phyloP scores from a whole-genome alignment of 1,140 invertebrate species.

The Cydia amplana region DNA sequence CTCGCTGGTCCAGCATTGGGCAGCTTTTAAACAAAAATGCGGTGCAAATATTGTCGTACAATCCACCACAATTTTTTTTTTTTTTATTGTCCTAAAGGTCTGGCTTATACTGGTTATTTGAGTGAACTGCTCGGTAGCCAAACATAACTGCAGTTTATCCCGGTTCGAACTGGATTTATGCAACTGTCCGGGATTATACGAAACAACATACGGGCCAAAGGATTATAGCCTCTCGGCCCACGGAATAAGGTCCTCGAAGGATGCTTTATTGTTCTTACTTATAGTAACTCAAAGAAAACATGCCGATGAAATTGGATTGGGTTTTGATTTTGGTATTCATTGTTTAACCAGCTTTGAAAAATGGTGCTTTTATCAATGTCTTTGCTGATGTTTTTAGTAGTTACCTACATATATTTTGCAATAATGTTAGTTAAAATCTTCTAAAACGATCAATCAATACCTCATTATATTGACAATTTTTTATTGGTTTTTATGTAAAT shows the following conservation, averaged over 20 bases:
- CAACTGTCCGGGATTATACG: conserved; percentile 9
- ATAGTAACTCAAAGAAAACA: conserved; percentile 14
- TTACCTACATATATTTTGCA: too few relatives aligned
- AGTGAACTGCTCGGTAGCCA: not conserved
- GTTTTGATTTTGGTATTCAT: conserved; percentile 1
- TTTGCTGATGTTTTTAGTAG: too few relatives aligned
- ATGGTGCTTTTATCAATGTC: not conserved
- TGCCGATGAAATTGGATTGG: conserved; percentile 10
- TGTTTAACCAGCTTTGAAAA: not conserved
- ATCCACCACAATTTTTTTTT: too few relatives aligned
- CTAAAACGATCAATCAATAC: too few relatives aligned
- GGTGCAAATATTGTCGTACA: too few relatives aligned
- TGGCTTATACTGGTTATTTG: not conserved
- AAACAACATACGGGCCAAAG: not conserved
- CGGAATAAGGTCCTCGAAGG: not conserved
- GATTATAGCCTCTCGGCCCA: not conserved
- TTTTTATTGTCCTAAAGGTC: not conserved
- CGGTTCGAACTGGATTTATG: conserved; percentile 10
- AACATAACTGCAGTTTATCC: not conserved
- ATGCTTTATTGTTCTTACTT: not conserved
- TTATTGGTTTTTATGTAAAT: too few relatives aligned
- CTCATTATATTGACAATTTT: too few relatives aligned
- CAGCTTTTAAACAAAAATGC: too few relatives aligned
- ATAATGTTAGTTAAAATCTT: too few relatives aligned
- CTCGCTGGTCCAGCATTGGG: too few relatives aligned